Base-by-base conservation (phyloP, 2,113 vertebrate species). In the Elanus axillaris region DNA sequence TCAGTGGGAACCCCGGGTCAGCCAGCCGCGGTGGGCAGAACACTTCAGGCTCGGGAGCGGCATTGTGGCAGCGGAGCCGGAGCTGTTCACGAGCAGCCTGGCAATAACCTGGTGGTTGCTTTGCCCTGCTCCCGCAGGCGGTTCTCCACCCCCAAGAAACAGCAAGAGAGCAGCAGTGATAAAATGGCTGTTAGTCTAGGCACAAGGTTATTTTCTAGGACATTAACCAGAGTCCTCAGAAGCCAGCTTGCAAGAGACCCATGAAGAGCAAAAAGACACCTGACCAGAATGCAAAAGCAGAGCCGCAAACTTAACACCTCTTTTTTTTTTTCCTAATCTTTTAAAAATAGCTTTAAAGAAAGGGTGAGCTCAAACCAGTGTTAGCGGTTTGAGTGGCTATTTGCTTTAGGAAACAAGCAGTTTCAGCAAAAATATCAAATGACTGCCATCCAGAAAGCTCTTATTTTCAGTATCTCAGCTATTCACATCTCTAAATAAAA, bases 131-230 rank as follows among this genome's bases (percentile, higher is more conserved):
- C 50, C 75, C 1, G 3, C 66, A 52, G 75, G 62, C 13, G 13
- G 13, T 40, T 52, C 40, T 34, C 32, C 8, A 2, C 10, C 86
- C 60, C 4, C 1, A 9, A 16, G 40, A n/a, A 50, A 20, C 69
- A 34, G 90, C 12, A 11, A 13, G 76, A 82, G 38, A 87, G 94
- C 81, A 68, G 91, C 67, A 42, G 79, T 1, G 45, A 68, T 50
- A 7, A 71, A 74, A 29, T 6, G 26, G 59, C 90, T 50, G 18
- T 1, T 52, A 32, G 21, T 29, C 71, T 23, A 13, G 38, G 77
- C 90, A 55, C 94, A 90, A 90, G 90, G 92, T 93, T 47, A 95
- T 95, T 96, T 84, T 84, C 79, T 71, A 96, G 96, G 95, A 84
- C 95, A 55, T 86, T 42, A 55, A 86, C 23, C 81, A 50, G 64